A percentile compares a stretch with the other conserved stretches of the same genome.
phyloP scores from a whole-genome alignment of 2,797 vertebrate species.

The Cyclura pinguis region DNA sequence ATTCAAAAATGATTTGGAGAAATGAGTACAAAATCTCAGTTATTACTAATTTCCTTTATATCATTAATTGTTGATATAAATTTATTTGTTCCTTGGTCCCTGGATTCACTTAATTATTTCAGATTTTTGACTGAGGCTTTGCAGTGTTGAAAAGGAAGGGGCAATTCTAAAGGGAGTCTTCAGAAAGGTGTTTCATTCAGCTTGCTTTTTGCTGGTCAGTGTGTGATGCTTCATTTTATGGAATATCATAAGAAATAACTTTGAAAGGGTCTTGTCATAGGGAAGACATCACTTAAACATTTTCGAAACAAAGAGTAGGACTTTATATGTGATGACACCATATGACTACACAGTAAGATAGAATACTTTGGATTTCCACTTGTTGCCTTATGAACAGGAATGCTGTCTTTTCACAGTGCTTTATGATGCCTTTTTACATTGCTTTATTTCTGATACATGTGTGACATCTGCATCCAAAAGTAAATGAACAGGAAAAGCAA shows the following conservation, averaged over 20 bases:
- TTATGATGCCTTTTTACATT: conserved; percentile 37
- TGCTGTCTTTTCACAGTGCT: no score
- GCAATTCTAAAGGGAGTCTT: not conserved
- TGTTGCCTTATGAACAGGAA: conserved; percentile 14
- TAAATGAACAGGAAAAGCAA: not conserved
- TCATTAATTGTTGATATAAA: not conserved
- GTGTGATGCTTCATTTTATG: not conserved
- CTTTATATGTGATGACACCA: not conserved
- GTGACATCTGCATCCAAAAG: conserved; percentile 27
- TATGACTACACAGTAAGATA: not conserved
- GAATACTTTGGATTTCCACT: conserved; percentile 28
- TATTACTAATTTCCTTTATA: no score
- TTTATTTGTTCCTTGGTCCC: not conserved
- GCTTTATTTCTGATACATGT: conserved; percentile 21
- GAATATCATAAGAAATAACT: not conserved
- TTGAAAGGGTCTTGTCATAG: not conserved
- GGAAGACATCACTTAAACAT: not conserved
- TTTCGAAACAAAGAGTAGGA: not conserved
- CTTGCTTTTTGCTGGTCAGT: not conserved
- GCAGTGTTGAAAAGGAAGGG: not conserved
- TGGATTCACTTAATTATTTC: not conserved
- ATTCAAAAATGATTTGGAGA: no score
- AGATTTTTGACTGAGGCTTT: not conserved
- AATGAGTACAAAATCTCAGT: no score
- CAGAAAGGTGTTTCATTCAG: not conserved